Base-by-base conservation (phyloP, 2,797 vertebrate species). In the Parambassis ranga region DNA sequence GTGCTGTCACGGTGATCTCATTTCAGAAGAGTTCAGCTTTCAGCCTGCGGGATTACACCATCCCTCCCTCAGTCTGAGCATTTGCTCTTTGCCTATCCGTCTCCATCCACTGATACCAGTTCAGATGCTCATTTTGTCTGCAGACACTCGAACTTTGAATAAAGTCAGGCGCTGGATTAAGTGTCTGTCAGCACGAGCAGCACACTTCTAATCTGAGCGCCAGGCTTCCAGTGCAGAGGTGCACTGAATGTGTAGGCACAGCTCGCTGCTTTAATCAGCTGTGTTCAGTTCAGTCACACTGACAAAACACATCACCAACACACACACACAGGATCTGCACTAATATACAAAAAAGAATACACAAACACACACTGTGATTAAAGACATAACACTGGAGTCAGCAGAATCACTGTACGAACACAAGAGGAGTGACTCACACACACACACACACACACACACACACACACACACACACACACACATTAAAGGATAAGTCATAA, bases 101-200 rank as follows among this genome's bases (percentile, higher is more conserved):
- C 70, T 81, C 47, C 39, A 56, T 77, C 51, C 51, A 53, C 62
- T 75, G 83, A 83, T 58, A 71, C 67, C 38, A 62, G 61, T 69
- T 62, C 65, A 70, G 48, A 73, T 75, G 61, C 24, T 75, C 53
- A 55, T 83, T 79, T 76, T 65, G 72, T 79, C 62, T 10, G 26
- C 28, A 81, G 78, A 81, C 79, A 70, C 65, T 76, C 63, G 60
- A 81, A 87, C 66, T 67, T 77, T 83, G 79, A 63, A 83, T 76
- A 71, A 80, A 64, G 44, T 22, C 53, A 61, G 68, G 79, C 60
- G 30, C 71, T 66, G 80, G 73, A 79, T 85, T 82, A 84, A 79
- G 68, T 71, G 60, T 65, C 71, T 67, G 77, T 82, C 75, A 79
- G 72, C 71, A 63, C 81, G 48, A 74, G 78, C 76, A 23, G 46